Conservation (phyloP, 2,888 invertebrate species). For the Parnassius smintheus region DNA sequence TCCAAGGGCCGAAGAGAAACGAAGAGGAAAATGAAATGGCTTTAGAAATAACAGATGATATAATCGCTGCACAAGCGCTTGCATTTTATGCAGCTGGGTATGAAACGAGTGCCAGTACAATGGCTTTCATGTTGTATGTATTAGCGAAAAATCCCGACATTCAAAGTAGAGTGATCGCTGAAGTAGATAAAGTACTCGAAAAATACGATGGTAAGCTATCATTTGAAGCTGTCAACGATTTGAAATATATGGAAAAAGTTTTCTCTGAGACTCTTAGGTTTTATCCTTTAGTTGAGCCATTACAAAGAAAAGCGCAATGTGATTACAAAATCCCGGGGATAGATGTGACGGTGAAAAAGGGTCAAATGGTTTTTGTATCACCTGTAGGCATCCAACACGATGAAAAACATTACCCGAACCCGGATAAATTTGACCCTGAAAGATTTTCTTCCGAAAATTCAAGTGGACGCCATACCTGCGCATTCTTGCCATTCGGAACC, state of each 20-base stretch:
- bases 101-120: no score
- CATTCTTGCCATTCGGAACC: constrained; percentile 12
- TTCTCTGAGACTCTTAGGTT: no score
- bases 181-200: no score
- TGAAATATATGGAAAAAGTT: no score
- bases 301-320: constrained; percentile 51
- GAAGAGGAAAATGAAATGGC: constrained; percentile 62
- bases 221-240: no score
- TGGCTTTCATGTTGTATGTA: no score
- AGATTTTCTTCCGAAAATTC: constrained; percentile 56
- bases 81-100: no score
- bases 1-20: no score
- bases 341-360: constrained; percentile 51
- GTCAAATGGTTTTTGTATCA: constrained; percentile 49
- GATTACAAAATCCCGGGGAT: constrained; percentile 57
- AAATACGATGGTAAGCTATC: no score
- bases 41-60: constrained; percentile 46
- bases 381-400: constrained; percentile 64
- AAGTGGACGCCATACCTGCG: constrained; percentile 36
- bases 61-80: no score
- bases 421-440: constrained; percentile 72
- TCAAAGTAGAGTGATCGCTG: no score
- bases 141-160: no score
- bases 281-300: constrained; percentile 61
- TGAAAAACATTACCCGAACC: constrained; percentile 59